A percentile compares a stretch with the other conserved stretches of the same genome.
Conservation (phyloP, 64 coral and sea anemone species). For the Orbicella faveolata region DNA sequence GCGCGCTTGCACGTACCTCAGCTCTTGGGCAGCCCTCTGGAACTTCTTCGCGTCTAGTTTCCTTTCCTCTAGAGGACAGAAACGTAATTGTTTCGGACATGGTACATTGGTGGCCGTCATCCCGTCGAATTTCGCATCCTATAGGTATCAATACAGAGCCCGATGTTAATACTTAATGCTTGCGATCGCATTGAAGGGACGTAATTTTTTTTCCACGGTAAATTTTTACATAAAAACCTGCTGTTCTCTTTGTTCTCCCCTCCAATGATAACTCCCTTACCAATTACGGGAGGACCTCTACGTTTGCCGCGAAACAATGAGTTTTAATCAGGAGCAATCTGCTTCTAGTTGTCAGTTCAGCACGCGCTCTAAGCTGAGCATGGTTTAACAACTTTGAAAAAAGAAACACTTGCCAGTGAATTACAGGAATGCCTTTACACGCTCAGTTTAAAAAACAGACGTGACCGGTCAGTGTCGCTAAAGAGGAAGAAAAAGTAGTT, state of each 20-base stretch:
- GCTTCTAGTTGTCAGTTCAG: neutral
- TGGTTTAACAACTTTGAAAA: neutral
- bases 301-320: conserved; percentile 1
- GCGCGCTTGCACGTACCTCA: conserved; percentile 22
- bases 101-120: conserved; percentile 4
- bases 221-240: conserved; percentile 48
- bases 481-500: too few relatives aligned
- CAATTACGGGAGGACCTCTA: conserved; percentile 13
- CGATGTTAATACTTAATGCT: conserved; percentile 15
- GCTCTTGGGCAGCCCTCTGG: conserved; percentile 18
- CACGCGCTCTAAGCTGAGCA: neutral
- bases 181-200: neutral
- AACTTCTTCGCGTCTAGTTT: conserved; percentile 17
- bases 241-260: neutral
- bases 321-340: conserved; percentile 21
- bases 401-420: neutral
- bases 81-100: conserved; percentile 53
- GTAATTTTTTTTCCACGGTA: conserved; percentile 12
- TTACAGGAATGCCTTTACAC: neutral
- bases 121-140: conserved; percentile 25
- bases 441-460: neutral
- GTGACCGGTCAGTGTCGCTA: too few relatives aligned
- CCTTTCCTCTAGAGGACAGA: conserved; percentile 46
- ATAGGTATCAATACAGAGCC: neutral
- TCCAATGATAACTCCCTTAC: conserved; percentile 20